phyloP scores from a whole-genome alignment of 2,888 invertebrate genomes.

The Meiosimyza decipiens region DNA sequence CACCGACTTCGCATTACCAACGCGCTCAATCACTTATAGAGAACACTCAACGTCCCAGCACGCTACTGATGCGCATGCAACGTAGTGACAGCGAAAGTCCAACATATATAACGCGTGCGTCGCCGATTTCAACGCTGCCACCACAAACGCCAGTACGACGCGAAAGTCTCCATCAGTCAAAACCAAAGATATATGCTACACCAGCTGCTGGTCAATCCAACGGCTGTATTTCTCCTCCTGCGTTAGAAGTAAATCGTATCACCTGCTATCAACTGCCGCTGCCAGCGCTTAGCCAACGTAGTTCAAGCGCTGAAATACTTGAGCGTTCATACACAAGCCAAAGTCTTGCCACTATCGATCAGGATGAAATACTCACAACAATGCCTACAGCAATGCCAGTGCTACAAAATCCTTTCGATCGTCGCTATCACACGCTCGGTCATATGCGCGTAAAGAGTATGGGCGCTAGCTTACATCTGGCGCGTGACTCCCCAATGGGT shows the following conservation, averaged over 20 bases:
- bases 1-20: conserved; percentile 45
- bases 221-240: conserved; percentile 32
- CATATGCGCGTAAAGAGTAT: conserved; percentile 64
- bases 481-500: conserved; percentile 54
- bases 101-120: conserved; percentile 40
- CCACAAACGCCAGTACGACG: conserved; percentile 59
- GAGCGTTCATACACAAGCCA: conserved; percentile 61
- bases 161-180: conserved; percentile 57
- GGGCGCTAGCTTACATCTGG: conserved; percentile 59
- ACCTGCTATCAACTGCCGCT: conserved; percentile 57
- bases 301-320: conserved; percentile 63
- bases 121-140: conserved; percentile 54
- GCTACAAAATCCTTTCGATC: conserved; percentile 58
- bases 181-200: conserved; percentile 60
- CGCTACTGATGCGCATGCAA: conserved; percentile 47
- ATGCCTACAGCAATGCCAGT: conserved; percentile 64
- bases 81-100: conserved; percentile 49
- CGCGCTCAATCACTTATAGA: conserved; percentile 56
- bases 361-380: conserved; percentile 58
- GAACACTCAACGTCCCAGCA: conserved; percentile 44
- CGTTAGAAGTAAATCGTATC: conserved; percentile 39
- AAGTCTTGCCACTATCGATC: conserved; percentile 60
- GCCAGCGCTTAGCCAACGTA: conserved; percentile 52
- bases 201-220: conserved; percentile 44
- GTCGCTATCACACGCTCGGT: conserved; percentile 64